These are phyloP conservation scores for Calliphora vomitoria DNA, from an alignment of 2,888 invertebrate species.

Conservation along the genomic window DNA sequence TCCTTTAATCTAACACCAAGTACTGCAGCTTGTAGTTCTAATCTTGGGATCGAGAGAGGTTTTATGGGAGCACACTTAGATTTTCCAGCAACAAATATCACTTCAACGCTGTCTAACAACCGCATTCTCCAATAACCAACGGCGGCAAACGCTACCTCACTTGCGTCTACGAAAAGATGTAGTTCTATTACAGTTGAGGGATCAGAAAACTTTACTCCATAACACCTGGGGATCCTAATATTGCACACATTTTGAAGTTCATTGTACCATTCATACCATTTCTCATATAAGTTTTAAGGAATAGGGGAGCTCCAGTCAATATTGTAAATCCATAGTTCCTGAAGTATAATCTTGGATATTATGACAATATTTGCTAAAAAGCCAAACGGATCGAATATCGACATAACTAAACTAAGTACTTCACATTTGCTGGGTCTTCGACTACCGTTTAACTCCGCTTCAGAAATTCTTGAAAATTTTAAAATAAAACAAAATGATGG, in stretches of 20 bases:
- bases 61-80: slow-evolving; percentile 14
- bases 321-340: slow-evolving; percentile 27
- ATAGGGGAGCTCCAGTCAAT: neutral
- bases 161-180: slow-evolving; percentile 24
- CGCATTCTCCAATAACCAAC: slow-evolving; percentile 25
- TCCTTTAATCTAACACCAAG: neutral
- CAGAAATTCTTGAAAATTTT: slow-evolving; percentile 50
- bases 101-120: neutral
- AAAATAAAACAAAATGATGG: slow-evolving; percentile 36
- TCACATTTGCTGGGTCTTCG: slow-evolving; percentile 61
- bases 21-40: slow-evolving; percentile 5
- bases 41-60: neutral
- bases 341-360: slow-evolving; percentile 23
- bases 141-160: slow-evolving; percentile 14
- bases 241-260: slow-evolving; percentile 23
- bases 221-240: slow-evolving; percentile 3
- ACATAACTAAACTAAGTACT: slow-evolving; percentile 51
- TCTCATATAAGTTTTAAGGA: neutral
- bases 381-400: slow-evolving; percentile 47
- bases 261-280: slow-evolving; percentile 31
- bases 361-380: slow-evolving; percentile 57
- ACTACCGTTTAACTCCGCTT: slow-evolving; percentile 37
- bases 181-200: neutral
- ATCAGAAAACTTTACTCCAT: neutral
- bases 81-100: slow-evolving; percentile 11